Evolutionary conservation across 2,797 vertebrate species (phyloP).

Genomic region (Enteromius thamalakanensis): DNA sequence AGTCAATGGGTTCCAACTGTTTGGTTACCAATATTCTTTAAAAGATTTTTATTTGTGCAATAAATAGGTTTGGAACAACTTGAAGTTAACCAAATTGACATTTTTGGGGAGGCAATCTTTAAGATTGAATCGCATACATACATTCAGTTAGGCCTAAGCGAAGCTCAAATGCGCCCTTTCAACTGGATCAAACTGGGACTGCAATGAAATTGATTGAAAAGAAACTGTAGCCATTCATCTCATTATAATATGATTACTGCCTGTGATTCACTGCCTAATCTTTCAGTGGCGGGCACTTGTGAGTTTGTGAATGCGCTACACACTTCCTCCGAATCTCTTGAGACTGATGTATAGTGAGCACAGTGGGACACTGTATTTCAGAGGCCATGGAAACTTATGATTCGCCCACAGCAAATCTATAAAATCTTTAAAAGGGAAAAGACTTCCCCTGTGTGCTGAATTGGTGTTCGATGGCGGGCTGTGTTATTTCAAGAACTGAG

Average conservation of each 20-base stretch:
- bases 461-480: conserved; percentile 16
- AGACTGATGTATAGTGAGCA: conserved; percentile 23
- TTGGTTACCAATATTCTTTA: neutral
- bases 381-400: conserved; percentile 11
- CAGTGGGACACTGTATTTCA: conserved; percentile 30
- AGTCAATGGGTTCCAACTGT: neutral
- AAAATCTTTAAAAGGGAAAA: conserved; percentile 26
- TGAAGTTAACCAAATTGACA: neutral
- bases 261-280: conserved; percentile 2
- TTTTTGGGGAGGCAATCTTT: neutral
- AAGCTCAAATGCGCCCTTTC: conserved; percentile 13
- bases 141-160: conserved; percentile 3
- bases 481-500: conserved; percentile 20
- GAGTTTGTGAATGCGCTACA: conserved; percentile 9
- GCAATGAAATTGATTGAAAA: conserved; percentile 46
- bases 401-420: conserved; percentile 22
- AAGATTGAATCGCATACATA: conserved; percentile 14
- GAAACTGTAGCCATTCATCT: conserved; percentile 49
- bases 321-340: conserved; percentile 10
- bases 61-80: neutral
- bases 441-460: conserved; percentile 10
- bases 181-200: conserved; percentile 35
- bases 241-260: conserved; percentile 48
- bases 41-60: neutral
- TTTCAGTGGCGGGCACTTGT: conserved; percentile 16